phyloP scores from a whole-genome alignment of 2,888 invertebrate genomes.

The Masnerella sp. region DNA sequence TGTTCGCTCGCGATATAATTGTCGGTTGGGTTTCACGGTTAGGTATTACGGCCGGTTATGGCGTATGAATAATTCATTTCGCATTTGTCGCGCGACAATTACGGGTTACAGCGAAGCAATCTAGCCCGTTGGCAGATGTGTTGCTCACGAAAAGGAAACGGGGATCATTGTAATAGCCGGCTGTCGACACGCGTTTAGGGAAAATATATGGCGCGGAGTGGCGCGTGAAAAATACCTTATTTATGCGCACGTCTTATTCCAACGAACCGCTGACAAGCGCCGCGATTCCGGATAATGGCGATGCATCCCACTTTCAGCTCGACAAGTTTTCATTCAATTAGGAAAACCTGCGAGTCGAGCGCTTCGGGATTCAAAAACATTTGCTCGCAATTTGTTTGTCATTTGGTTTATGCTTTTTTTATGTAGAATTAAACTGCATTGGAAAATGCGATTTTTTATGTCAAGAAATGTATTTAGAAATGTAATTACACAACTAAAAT shows the following conservation, averaged over 20 bases:
- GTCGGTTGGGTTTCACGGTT: constrained; percentile 19
- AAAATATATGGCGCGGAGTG: constrained; percentile 25
- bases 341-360: too few species aligned
- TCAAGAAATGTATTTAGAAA: too few species aligned
- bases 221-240: constrained; percentile 33
- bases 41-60: constrained; percentile 34
- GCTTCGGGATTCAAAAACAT: too few species aligned
- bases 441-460: too few species aligned
- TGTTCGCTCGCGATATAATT: constrained; percentile 32
- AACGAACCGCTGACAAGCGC: constrained; percentile 7
- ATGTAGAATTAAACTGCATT: too few species aligned
- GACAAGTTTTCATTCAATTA: neutral
- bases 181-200: constrained; percentile 25
- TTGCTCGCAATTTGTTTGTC: too few species aligned
- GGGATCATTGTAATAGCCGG: constrained; percentile 38
- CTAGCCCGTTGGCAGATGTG: constrained; percentile 35
- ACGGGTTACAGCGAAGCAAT: constrained; percentile 38
- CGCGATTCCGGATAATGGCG: neutral
- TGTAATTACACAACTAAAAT: too few species aligned
- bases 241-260: constrained; percentile 15
- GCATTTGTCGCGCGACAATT: constrained; percentile 46
- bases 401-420: too few species aligned
- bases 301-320: neutral
- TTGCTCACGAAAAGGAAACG: constrained; percentile 41
- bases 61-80: constrained; percentile 52